These are phyloP conservation scores for Tringa solitaria DNA, from an alignment of 2,113 vertebrate species.

Conservation along the genomic window DNA sequence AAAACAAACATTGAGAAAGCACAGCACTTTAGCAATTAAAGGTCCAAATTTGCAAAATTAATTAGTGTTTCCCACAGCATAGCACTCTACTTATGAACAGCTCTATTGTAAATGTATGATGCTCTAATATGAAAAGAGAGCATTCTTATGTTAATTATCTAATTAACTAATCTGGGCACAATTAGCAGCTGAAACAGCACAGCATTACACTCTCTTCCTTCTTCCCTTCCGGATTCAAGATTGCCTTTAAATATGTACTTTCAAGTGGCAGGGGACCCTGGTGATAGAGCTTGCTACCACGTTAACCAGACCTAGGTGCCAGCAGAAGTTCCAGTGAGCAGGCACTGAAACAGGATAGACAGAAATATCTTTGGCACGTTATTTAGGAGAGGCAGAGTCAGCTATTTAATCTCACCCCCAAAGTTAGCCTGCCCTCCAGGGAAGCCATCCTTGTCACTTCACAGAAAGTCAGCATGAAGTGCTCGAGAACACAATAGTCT, in stretches of 20 bases:
- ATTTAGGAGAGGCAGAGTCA: background rate
- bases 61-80: slow-evolving; percentile 69
- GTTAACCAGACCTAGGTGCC: background rate
- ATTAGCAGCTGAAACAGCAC: slow-evolving; percentile 59
- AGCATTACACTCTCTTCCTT: slow-evolving; percentile 51
- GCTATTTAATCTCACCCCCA: background rate
- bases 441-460: background rate
- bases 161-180: slow-evolving; percentile 70
- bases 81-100: slow-evolving; percentile 58
- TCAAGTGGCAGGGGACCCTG: slow-evolving; percentile 3
- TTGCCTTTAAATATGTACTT: slow-evolving; percentile 36
- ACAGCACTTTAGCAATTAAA: slow-evolving; percentile 61
- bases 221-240: slow-evolving; percentile 36
- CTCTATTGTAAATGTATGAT: slow-evolving; percentile 65
- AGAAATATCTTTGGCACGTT: background rate
- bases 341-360: background rate
- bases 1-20: slow-evolving; percentile 55
- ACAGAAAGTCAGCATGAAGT: background rate
- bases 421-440: background rate
- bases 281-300: background rate
- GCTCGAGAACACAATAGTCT: background rate
- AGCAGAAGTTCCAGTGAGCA: background rate
- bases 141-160: slow-evolving; percentile 70
- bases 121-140: slow-evolving; percentile 64
- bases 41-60: slow-evolving; percentile 71